Base-by-base conservation (phyloP, 2,888 invertebrate genomes). In the Selenia dentaria region DNA sequence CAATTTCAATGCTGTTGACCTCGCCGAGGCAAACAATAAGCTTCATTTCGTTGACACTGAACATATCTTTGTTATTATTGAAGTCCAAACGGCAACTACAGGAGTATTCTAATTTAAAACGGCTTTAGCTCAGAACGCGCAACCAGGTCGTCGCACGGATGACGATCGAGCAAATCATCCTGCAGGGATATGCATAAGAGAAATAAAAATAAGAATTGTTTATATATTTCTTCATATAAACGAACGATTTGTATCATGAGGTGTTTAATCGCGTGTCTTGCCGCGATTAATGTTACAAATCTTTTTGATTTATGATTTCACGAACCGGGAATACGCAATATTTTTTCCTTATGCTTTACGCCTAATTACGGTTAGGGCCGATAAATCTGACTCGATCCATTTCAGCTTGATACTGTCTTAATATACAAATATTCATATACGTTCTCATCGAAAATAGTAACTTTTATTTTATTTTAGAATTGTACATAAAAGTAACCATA, bases 41-140 rank as follows among this genome's bases (percentile, higher is more conserved):
- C 42, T 38, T 48, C 38, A 53, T 48, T 37, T 34, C 45, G 40
- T 40, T 51, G 55, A 47, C 51, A 44, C 37, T 37, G 47, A 57
- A 53, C 41, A 34, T 54, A 35, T 44, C 38, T 41, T 52, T 37
- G 38, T 39, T 44, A 51, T 46, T 50, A 57, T 54, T 53, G 32
- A 76, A 78, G 75, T 74, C 31, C n/a, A 70, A 78, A 74, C 70
- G 70, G 58, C 71, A 67, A 73, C 71, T 74, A 70, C 64, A 67
- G 67, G 70, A 72, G 75, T 79, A 81, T 79, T 82, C 79, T 83
- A 75, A 83, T 83, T 84, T 81, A 74, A 78, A 79, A 78, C 69
- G 62, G 67, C 67, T 75, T 75, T 75, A 67, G 67, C 62, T 65
- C 67, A 72, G 71, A 67, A 70, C 66, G 70, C 71, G 65, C 66